These are phyloP conservation scores for Rissa tridactyla DNA, from an alignment of 2,113 vertebrate species.

Conservation along the genomic window DNA sequence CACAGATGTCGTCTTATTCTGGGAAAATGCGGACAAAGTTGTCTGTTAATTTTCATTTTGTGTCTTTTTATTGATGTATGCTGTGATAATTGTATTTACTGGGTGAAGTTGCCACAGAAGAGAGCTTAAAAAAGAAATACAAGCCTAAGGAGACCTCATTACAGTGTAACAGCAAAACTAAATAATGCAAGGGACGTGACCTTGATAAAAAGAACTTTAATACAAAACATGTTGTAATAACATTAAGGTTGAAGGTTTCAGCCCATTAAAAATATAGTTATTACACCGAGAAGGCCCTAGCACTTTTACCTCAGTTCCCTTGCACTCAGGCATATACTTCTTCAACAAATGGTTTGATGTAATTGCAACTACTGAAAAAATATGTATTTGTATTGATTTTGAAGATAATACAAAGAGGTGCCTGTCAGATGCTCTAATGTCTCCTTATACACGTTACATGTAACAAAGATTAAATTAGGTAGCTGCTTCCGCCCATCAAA, in stretches of 20 bases:
- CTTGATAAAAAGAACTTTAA: conserved; percentile 65
- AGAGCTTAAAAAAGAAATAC: conserved; percentile 55
- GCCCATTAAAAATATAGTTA: neutral
- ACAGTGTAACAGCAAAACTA: conserved; percentile 37
- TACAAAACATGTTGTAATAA: conserved; percentile 54
- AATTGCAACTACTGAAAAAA: neutral
- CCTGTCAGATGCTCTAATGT: neutral
- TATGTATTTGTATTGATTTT: neutral
- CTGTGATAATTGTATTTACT: conserved; percentile 30
- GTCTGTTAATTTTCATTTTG: conserved; percentile 18
- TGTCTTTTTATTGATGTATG: conserved; percentile 37
- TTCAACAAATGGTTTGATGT: neutral
- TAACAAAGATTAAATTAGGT: conserved; percentile 29
- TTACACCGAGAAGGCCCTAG: neutral
- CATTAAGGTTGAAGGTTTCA: conserved; percentile 19
- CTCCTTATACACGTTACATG: neutral
- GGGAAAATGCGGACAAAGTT: neutral
- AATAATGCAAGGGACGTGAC: conserved; percentile 53
- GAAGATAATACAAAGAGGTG: neutral
- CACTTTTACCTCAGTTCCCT: neutral
- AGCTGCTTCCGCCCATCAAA: conserved; percentile 15
- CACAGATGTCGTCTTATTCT: neutral
- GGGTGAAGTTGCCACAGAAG: conserved; percentile 30
- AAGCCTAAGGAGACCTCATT: conserved; percentile 63
- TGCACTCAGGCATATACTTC: neutral